Evolutionary conservation across 1,140 invertebrate species (phyloP), one percentile per base, ranked within the genome.

Genomic region (Neodiprion virginianus): DNA sequence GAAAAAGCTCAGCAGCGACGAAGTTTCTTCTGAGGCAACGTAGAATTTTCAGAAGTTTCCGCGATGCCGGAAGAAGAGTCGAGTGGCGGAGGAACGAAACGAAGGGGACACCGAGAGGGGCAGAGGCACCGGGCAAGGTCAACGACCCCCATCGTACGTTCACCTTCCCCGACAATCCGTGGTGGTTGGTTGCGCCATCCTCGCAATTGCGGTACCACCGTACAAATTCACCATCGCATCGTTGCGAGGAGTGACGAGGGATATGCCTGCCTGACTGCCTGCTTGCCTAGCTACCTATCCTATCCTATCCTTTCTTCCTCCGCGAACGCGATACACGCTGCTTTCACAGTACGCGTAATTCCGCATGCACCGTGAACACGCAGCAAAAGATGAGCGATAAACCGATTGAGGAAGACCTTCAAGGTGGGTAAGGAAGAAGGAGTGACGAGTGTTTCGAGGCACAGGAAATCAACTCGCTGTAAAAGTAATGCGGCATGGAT

Each of bases 101-200:
- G 68, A 47, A 23, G 68, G 21, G 21, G 68, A 47, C 48, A 48
- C n/a, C 67, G 68, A 49, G 74, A 48, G 49, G 68, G 48, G 69
- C 68, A 14, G 74, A 75, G 74, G 49, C 47, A 49, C 68, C 40
- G 71, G 69, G 74, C 21, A 67, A 75, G 87, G 83, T 88, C 84
- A 85, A 83, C 81, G 87, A 87, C 84, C 86, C 80, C 75, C 77
- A 76, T 80, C 86, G 87, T 85, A 88, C 87, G 84, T 88, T 88
- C 86, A 88, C 86, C 87, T 85, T 81, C 79, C 81, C 76, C 82
- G 81, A 82, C 82, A 79, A 4, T 78, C 81, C 75, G 75, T 75
- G 74, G 48, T 74, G 67, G 73, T 61, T 72, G 74, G 65, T 66
- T 72, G 72, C 72, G 72, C 53, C 53, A 61, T 61, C 53, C 4